A percentile compares a stretch with the other conserved stretches of the same genome.
Conservation (phyloP, 2,797 vertebrate species). For the Catharus ustulatus region DNA sequence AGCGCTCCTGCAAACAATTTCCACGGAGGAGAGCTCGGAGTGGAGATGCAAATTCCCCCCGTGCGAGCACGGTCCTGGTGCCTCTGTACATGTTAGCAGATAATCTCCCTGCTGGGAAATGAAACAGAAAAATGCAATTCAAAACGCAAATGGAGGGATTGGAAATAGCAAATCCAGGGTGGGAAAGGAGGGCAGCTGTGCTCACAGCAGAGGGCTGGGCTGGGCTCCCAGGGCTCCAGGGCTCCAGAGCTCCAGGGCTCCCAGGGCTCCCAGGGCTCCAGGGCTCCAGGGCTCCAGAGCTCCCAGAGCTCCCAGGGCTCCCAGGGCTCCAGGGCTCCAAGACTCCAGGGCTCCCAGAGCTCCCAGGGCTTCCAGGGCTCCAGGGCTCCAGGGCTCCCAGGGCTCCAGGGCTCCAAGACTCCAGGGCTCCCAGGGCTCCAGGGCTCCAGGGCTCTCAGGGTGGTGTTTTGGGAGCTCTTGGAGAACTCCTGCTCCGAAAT, state of each 20-base stretch:
- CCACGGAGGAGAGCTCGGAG: neutral
- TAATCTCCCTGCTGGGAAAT: rapidly evolving
- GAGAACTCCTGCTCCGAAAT: neutral
- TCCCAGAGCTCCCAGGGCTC: too few species aligned
- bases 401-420: too few species aligned
- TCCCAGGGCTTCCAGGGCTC: rapidly evolving
- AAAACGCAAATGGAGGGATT: too few species aligned
- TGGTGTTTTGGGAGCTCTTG: rapidly evolving
- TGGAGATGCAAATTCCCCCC: neutral
- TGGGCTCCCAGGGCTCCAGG: neutral
- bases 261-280: rapidly evolving
- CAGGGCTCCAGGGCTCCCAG: neutral
- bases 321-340: too few species aligned
- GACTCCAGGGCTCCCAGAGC: too few species aligned
- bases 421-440: too few species aligned
- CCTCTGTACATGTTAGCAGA: rapidly evolving
- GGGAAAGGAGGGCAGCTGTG: neutral
- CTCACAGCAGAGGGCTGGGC: rapidly evolving
- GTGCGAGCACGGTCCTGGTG: rapidly evolving
- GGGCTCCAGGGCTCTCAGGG: rapidly evolving
- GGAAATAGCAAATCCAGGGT: rapidly evolving
- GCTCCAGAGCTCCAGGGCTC: too few species aligned
- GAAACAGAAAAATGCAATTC: neutral
- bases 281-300: too few species aligned
- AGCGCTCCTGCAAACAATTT: neutral